Evolutionary conservation across 2,113 vertebrate species (phyloP).

Genomic region (Nicator chloris): DNA sequence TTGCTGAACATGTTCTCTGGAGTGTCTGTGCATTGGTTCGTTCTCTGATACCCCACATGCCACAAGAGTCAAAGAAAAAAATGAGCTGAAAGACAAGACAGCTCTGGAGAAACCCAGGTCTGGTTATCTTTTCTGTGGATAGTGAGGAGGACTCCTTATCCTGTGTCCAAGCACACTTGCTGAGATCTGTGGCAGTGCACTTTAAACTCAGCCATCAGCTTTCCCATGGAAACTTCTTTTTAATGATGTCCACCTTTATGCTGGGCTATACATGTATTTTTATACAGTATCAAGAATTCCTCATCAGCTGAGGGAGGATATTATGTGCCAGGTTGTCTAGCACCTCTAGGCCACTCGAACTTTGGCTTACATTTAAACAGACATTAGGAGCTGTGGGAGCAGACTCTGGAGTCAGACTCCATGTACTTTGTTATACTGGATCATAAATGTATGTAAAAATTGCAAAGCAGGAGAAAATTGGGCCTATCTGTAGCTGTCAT

Average conservation of each 20-base stretch:
- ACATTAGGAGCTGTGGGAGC: background rate
- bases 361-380: background rate
- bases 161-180: background rate
- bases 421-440: background rate
- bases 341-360: background rate
- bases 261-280: background rate
- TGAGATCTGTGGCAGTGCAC: background rate
- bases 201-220: background rate
- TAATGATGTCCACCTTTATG: background rate
- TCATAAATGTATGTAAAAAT: background rate
- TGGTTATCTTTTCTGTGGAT: background rate
- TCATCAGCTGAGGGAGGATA: background rate
- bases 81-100: background rate
- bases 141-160: background rate
- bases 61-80: background rate
- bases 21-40: background rate
- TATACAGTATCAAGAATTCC: background rate
- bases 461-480: background rate
- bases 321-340: background rate
- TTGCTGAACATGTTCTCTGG: background rate
- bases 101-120: background rate
- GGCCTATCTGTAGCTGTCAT: background rate
- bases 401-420: background rate
- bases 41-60: background rate
- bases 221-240: background rate